These are phyloP conservation scores for Drosophila gaucha DNA, from an alignment of 2,888 invertebrate genomes.

Conservation along the genomic window DNA sequence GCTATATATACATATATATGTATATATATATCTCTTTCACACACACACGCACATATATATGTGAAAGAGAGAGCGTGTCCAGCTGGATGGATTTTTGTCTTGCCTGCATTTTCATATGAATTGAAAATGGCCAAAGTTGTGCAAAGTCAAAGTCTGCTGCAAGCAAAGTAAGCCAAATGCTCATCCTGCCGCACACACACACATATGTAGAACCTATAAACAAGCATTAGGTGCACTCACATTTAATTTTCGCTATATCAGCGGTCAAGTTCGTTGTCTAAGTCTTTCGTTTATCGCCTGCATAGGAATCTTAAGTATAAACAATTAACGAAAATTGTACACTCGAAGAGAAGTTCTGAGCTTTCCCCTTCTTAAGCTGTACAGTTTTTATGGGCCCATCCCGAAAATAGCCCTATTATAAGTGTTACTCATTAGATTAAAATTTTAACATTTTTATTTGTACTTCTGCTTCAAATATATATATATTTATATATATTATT, in stretches of 20 bases:
- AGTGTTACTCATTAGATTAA: not conserved
- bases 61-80: conserved; percentile 19
- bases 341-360: no score
- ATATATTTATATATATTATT: no score
- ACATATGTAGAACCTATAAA: not conserved
- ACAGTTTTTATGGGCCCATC: no score
- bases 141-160: conserved; percentile 28
- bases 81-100: conserved; percentile 12
- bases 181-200: conserved; percentile 11
- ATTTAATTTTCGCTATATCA: conserved; percentile 5
- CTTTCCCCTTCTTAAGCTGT: no score
- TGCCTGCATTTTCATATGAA: conserved; percentile 48
- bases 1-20: conserved; percentile 4
- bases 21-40: no score
- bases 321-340: conserved; percentile 14
- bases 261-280: conserved; percentile 61
- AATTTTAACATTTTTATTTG: not conserved
- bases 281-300: conserved; percentile 59
- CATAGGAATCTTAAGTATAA: conserved; percentile 26
- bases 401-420: not conserved
- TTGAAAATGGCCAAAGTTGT: conserved; percentile 57
- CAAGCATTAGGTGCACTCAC: conserved; percentile 32
- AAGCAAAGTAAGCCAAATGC: not conserved
- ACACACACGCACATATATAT: not conserved
- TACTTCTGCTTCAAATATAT: no score